These are phyloP conservation scores for Cephonodes hylas DNA, from an alignment of 2,888 invertebrate species.

Conservation along the genomic window DNA sequence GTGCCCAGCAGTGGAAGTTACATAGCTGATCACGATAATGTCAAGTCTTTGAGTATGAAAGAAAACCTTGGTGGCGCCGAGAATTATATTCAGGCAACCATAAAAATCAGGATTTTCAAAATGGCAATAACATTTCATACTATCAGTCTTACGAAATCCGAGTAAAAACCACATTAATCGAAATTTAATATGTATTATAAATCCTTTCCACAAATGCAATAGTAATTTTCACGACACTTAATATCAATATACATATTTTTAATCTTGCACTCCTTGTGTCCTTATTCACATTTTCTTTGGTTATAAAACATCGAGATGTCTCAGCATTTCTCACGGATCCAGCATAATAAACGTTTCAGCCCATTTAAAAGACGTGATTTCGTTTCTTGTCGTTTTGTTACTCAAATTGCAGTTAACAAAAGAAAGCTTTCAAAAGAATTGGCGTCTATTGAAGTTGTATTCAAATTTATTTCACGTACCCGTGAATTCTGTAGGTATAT, in stretches of 20 bases:
- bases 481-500: not conserved
- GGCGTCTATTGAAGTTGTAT: not conserved
- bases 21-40: too few relatives aligned
- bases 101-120: too few relatives aligned
- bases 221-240: not conserved
- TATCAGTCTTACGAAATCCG: not conserved
- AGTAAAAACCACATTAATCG: not conserved
- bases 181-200: not conserved
- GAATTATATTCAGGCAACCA: too few relatives aligned
- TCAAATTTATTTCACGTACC: not conserved
- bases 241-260: not conserved
- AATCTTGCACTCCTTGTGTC: not conserved
- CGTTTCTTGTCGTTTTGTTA: not conserved
- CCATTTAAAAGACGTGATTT: not conserved
- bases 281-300: not conserved
- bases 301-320: not conserved
- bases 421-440: slow-evolving; percentile 4
- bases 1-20: too few relatives aligned
- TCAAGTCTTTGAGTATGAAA: too few relatives aligned
- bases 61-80: too few relatives aligned
- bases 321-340: not conserved
- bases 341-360: not conserved
- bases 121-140: not conserved
- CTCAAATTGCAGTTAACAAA: slow-evolving; percentile 7
- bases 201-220: not conserved